Conservation (phyloP, 2,113 vertebrate genomes). For the Psammodynastes pulverulentus region DNA sequence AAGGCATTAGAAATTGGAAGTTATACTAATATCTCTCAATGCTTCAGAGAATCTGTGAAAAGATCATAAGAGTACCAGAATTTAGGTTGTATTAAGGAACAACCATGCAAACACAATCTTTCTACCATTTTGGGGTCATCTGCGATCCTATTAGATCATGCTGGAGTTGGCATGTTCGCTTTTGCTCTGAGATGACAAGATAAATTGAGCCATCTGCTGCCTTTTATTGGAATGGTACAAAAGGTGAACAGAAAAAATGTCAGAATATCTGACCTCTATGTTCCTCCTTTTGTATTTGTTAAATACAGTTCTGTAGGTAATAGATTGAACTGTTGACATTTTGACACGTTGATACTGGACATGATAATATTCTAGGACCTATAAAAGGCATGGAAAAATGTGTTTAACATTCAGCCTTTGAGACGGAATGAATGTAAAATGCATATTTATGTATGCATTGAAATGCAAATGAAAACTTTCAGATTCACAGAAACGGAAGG, state of each 20-base stretch:
- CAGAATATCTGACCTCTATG: constrained; percentile 1
- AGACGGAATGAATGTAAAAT: background rate
- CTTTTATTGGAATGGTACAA: constrained; percentile 19
- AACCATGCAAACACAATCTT: background rate
- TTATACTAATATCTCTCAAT: background rate
- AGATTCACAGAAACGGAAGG: background rate
- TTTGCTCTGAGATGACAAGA: constrained; percentile 25
- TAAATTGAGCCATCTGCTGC: constrained; percentile 43
- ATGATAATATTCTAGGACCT: background rate
- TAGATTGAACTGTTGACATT: constrained; percentile 20
- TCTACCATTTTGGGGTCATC: constrained; percentile 12
- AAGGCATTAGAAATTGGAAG: background rate
- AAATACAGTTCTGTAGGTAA: background rate
- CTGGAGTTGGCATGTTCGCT: constrained; percentile 43
- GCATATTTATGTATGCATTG: background rate
- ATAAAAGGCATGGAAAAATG: background rate
- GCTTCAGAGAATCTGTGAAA: background rate
- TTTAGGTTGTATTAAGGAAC: background rate
- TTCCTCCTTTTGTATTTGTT: constrained; percentile 18
- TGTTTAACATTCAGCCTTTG: background rate
- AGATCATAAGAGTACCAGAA: background rate
- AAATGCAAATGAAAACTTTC: background rate
- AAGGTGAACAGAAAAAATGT: constrained; percentile 17
- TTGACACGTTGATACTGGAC: background rate
- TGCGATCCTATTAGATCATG: constrained; percentile 2